Percentiles rank a stretch among this genome's conserved stretches.
These are phyloP conservation scores for Gadopsis bispinosus DNA, from an alignment of 2,797 vertebrate genomes.

Conservation along the genomic window DNA sequence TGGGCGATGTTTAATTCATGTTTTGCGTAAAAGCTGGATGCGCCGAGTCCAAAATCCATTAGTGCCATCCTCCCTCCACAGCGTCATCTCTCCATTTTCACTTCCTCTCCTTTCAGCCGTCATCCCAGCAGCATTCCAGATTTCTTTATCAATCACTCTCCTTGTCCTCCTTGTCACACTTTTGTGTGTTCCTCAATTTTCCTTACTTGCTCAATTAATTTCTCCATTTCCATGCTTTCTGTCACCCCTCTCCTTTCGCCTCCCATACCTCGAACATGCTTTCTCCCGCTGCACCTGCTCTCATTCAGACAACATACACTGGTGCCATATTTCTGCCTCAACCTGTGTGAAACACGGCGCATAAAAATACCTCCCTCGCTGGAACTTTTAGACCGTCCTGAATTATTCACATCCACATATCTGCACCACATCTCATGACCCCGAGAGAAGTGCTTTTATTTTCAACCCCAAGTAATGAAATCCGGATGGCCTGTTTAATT, in stretches of 20 bases:
- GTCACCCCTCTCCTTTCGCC: constrained; percentile 21
- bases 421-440: constrained; percentile 70
- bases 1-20: constrained; percentile 82
- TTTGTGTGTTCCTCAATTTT: not conserved
- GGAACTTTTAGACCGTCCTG: constrained; percentile 76
- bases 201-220: not conserved
- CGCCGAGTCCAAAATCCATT: constrained; percentile 73
- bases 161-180: not conserved
- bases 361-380: constrained; percentile 63
- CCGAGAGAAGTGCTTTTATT: constrained; percentile 81
- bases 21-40: constrained; percentile 72
- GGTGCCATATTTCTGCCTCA: constrained; percentile 68
- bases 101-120: constrained; percentile 14
- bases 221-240: not conserved
- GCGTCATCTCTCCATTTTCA: constrained; percentile 32
- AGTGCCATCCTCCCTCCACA: constrained; percentile 59
- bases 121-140: not conserved
- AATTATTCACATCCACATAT: constrained; percentile 82
- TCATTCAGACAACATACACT: constrained; percentile 51
- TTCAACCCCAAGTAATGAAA: constrained; percentile 68
- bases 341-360: constrained; percentile 63
- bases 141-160: constrained; percentile 9
- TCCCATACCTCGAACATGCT: constrained; percentile 5
- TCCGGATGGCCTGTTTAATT: constrained; percentile 66
- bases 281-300: constrained; percentile 36